These are phyloP conservation scores for Deroplatys truncata DNA, from an alignment of 2,888 invertebrate species.

Conservation along the genomic window DNA sequence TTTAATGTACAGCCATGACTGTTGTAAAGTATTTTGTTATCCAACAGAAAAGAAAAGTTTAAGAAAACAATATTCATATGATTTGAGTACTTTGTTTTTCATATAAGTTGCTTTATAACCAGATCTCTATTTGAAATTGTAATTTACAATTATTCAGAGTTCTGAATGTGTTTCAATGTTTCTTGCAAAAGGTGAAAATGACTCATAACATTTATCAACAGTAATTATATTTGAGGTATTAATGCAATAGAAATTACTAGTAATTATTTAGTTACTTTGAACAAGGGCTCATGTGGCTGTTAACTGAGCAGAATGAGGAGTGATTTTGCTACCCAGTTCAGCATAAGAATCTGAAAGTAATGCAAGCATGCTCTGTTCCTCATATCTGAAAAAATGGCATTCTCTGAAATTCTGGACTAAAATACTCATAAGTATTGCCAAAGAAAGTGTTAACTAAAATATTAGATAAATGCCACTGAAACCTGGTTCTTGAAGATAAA, in stretches of 20 bases:
- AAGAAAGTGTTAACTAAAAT: too few species aligned
- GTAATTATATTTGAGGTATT: not conserved
- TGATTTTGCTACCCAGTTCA: not conserved
- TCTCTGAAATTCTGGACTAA: too few species aligned
- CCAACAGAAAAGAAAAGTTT: too few species aligned
- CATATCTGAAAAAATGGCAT: too few species aligned
- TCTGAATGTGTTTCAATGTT: not conserved
- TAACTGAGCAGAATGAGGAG: not conserved
- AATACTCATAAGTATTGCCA: too few species aligned
- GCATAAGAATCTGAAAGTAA: not conserved
- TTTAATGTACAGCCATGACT: too few species aligned
- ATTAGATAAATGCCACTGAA: too few species aligned
- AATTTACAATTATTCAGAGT: not conserved
- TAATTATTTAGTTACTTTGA: not conserved
- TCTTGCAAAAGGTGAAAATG: not conserved
- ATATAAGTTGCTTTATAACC: too few species aligned
- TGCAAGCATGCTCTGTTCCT: not conserved
- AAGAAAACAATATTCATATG: not conserved
- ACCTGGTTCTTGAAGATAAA: too few species aligned
- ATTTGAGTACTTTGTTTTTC: not conserved
- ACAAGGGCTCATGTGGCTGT: not conserved
- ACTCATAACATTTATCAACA: not conserved
- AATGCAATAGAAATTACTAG: not conserved
- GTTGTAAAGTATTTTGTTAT: too few species aligned
- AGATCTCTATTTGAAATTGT: not conserved